phyloP scores from a whole-genome alignment of 2,888 invertebrate species.

The Melinaea marsaeus region DNA sequence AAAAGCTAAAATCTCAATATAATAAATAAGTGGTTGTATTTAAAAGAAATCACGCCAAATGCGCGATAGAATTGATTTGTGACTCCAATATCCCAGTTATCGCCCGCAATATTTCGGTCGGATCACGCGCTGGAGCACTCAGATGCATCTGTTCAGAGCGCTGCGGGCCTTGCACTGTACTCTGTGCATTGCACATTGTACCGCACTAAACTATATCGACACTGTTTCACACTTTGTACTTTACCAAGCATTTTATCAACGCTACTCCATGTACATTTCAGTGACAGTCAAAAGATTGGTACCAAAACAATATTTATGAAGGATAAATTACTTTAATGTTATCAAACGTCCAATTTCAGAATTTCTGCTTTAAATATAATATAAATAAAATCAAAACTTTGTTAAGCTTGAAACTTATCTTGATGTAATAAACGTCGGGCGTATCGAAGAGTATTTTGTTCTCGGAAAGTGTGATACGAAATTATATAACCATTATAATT shows the following conservation, averaged over 20 bases:
- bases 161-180: conserved; percentile 20
- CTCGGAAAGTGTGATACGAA: no score
- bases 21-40: conserved; percentile 13
- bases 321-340: no score
- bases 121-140: conserved; percentile 52
- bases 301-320: no score
- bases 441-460: not conserved
- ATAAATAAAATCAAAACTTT: not conserved
- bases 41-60: conserved; percentile 27
- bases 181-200: not conserved
- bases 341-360: not conserved
- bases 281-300: no score
- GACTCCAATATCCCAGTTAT: conserved; percentile 45
- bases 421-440: not conserved
- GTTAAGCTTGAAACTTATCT: not conserved
- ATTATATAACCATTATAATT: no score
- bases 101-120: conserved; percentile 24
- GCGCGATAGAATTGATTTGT: conserved; percentile 53
- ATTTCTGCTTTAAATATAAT: not conserved
- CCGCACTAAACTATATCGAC: conserved; percentile 16
- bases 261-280: no score
- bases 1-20: not conserved
- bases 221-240: conserved; percentile 15
- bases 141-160: conserved; percentile 48
- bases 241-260: conserved; percentile 3